These are phyloP conservation scores for Rhadina sibilatrix DNA, from an alignment of 2,113 vertebrate genomes.

Conservation along the genomic window DNA sequence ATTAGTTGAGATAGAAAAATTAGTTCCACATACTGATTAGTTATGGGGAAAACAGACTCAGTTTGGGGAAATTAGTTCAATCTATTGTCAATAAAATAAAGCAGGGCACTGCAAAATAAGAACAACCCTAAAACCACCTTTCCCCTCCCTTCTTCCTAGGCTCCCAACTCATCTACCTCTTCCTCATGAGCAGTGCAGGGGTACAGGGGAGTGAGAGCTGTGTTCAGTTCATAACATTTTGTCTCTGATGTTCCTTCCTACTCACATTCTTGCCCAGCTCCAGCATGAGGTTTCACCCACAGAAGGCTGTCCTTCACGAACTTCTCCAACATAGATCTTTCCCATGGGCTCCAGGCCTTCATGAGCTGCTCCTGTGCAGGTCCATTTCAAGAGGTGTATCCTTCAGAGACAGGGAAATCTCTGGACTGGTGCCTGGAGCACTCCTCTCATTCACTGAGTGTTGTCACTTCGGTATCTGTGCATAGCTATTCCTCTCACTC, in stretches of 20 bases:
- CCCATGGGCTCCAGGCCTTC: not conserved
- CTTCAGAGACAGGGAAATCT: not conserved
- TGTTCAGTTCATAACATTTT: not conserved
- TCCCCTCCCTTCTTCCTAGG: not conserved
- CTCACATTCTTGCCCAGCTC: not conserved
- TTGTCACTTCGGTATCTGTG: not conserved
- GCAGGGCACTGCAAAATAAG: not conserved
- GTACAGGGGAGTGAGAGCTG: not conserved
- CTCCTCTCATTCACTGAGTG: not conserved
- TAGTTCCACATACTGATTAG: not conserved
- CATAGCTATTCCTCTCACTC: not conserved
- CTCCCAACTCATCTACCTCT: not conserved
- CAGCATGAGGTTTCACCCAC: not conserved
- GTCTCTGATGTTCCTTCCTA: not conserved
- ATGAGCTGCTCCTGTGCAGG: not conserved
- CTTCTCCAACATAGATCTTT: not conserved
- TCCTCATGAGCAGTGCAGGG: not conserved
- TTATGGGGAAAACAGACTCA: not conserved
- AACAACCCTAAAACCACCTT: not conserved
- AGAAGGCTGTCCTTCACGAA: not conserved
- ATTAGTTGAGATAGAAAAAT: too few species aligned
- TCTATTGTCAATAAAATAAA: not conserved
- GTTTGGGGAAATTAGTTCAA: not conserved
- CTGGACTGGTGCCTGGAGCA: not conserved
- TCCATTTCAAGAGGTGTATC: not conserved